Evolutionary conservation across 1,140 invertebrate species (phyloP).

Genomic region (Lasioglossum albipes): DNA sequence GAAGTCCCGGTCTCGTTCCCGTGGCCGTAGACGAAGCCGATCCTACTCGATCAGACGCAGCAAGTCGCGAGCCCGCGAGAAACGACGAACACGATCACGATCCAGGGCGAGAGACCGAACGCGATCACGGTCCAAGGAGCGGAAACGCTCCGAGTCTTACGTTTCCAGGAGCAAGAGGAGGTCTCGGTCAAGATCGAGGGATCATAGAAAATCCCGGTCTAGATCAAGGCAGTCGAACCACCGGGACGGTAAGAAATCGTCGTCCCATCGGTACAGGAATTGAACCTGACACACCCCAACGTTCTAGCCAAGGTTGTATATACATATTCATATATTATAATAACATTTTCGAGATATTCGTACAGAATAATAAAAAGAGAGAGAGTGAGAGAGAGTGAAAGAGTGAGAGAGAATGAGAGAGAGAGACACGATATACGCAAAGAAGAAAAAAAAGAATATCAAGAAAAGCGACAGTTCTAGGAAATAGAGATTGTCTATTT

Average conservation of each 20-base stretch:
- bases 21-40: conserved; percentile 60
- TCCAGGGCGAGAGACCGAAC: conserved; percentile 65
- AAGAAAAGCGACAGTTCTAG: conserved; percentile 22
- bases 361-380: not conserved
- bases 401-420: not conserved
- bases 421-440: not conserved
- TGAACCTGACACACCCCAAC: conserved; percentile 65
- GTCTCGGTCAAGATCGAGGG: conserved; percentile 68
- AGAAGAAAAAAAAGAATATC: not conserved
- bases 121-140: conserved; percentile 67
- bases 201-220: conserved; percentile 69
- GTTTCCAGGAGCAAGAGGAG: conserved; percentile 64
- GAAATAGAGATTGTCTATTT: conserved; percentile 25
- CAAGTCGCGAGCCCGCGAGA: conserved; percentile 59
- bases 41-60: conserved; percentile 56
- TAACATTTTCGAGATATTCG: conserved; percentile 40
- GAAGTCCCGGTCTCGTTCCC: conserved; percentile 69
- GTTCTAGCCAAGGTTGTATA: conserved; percentile 76
- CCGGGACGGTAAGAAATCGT: conserved; percentile 78
- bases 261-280: conserved; percentile 77
- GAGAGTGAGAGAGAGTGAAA: not conserved
- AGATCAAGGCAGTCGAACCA: conserved; percentile 70
- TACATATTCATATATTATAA: conserved; percentile 60
- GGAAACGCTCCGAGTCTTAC: conserved; percentile 72
- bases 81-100: conserved; percentile 63